These are phyloP conservation scores for Limnephilus marmoratus DNA, from an alignment of 2,888 invertebrate species.

Conservation along the genomic window DNA sequence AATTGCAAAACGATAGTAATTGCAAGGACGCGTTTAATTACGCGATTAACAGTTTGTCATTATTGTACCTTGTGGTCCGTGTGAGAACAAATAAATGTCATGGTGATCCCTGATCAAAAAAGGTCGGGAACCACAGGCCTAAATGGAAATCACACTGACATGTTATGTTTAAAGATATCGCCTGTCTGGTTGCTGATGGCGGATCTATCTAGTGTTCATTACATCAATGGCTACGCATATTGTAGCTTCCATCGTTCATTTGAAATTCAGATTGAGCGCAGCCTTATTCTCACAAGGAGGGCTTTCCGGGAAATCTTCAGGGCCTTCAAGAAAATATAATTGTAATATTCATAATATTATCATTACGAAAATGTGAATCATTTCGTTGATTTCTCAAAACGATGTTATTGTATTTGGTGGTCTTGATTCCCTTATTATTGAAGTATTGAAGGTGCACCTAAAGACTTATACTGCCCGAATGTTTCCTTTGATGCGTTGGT, in stretches of 20 bases:
- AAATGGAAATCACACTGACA: neutral
- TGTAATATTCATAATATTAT: neutral
- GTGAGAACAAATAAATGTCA: too few relatives aligned
- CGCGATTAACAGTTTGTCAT: too few relatives aligned
- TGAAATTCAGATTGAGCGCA: conserved; percentile 43
- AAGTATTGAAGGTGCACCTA: neutral
- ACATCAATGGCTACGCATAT: conserved; percentile 20
- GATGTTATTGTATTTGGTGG: neutral
- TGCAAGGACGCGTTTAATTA: too few relatives aligned
- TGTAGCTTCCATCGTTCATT: conserved; percentile 36
- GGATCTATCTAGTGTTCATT: neutral
- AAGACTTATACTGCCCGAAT: neutral
- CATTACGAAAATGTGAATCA: too few relatives aligned
- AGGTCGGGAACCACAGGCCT: neutral
- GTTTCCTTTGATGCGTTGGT: neutral
- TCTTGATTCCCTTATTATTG: neutral
- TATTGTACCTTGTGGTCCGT: too few relatives aligned
- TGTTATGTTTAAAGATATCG: neutral
- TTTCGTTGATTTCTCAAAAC: neutral
- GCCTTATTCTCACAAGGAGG: neutral
- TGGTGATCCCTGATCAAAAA: too few relatives aligned
- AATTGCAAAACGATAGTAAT: too few relatives aligned
- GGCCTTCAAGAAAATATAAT: neutral
- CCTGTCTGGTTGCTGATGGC: too few relatives aligned
- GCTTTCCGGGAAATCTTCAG: neutral